Conservation (phyloP, 2,797 vertebrate species). For the Fratercula arctica region DNA sequence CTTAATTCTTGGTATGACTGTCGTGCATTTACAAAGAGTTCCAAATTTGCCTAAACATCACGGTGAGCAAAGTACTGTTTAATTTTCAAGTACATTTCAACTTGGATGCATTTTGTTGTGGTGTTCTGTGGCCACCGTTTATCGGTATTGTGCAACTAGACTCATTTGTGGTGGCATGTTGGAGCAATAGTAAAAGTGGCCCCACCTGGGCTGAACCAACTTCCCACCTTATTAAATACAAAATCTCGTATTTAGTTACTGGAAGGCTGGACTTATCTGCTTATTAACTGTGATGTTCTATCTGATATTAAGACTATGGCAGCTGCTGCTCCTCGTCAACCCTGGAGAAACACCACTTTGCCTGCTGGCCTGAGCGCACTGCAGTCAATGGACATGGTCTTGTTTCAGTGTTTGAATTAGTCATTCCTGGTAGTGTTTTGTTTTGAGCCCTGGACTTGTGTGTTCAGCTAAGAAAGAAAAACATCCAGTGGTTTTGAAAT, state of each 20-base stretch:
- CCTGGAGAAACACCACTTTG: not conserved
- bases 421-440: not conserved
- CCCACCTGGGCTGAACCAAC: not conserved
- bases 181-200: not conserved
- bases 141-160: not conserved
- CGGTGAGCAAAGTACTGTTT: not conserved
- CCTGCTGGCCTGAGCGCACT: accelerated
- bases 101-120: not conserved
- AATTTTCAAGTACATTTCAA: not conserved
- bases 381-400: not conserved
- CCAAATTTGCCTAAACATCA: not conserved
- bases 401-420: not conserved
- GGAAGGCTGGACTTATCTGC: not conserved
- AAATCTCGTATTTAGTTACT: not conserved
- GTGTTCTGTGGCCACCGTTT: not conserved
- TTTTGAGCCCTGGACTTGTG: not conserved
- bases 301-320: not conserved
- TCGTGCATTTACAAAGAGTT: not conserved
- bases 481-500: not conserved
- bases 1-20: not conserved
- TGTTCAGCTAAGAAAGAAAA: not conserved
- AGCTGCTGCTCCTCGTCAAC: not conserved
- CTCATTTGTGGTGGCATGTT: not conserved
- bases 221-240: not conserved
- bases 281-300: not conserved